Percentiles rank a stretch among this genome's conserved stretches.
Conservation (phyloP, 92 coral and sea anemone species). For the Plumapathes pennacea region DNA sequence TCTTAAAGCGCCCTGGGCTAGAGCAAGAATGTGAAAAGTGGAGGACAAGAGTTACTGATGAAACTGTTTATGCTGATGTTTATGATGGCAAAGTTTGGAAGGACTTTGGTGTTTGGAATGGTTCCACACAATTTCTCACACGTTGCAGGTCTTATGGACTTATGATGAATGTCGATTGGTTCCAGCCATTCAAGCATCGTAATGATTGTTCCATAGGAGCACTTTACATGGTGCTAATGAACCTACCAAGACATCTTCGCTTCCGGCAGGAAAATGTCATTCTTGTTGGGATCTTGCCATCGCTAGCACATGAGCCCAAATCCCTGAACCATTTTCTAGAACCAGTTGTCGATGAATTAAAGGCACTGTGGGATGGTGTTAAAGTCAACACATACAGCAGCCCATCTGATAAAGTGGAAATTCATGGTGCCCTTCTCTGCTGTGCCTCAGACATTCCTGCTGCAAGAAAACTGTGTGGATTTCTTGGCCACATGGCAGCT, state of each 20-base stretch:
- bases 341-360: no score
- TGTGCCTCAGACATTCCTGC: conserved; percentile 54
- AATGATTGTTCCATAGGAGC: conserved; percentile 57
- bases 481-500: conserved; percentile 49
- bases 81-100: conserved; percentile 53
- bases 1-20: conserved; percentile 29
- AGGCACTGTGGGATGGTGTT: no score
- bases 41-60: conserved; percentile 9
- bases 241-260: conserved; percentile 56
- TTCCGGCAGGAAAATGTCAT: conserved; percentile 59
- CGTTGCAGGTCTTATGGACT: conserved; percentile 18
- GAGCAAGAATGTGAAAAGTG: conserved; percentile 16
- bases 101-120: conserved; percentile 3
- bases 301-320: conserved; percentile 70
- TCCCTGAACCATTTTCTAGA: no score
- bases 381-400: no score
- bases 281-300: conserved; percentile 57
- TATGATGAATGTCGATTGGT: conserved; percentile 58
- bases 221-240: conserved; percentile 57
- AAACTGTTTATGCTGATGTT: conserved; percentile 13
- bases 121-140: conserved; percentile 1
- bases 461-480: conserved; percentile 58
- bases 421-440: conserved; percentile 36
- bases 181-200: conserved; percentile 66
- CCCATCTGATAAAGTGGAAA: no score